phyloP scores from a whole-genome alignment of 2,113 vertebrate genomes.

The Himantopus leucocephalus region DNA sequence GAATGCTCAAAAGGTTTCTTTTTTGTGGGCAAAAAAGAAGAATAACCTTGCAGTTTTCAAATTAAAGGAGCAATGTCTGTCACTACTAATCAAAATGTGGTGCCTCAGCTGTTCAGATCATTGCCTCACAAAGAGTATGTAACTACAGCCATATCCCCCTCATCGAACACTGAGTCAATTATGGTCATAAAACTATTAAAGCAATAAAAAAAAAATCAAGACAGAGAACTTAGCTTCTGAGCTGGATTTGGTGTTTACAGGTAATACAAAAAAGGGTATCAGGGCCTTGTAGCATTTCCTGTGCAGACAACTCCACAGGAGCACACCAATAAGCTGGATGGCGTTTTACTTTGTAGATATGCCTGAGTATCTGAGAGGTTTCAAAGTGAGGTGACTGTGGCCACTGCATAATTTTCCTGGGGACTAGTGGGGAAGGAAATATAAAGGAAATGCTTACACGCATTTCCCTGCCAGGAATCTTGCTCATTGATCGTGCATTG shows the following conservation, averaged over 20 bases:
- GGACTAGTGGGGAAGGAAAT: not conserved
- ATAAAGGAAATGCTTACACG: not conserved
- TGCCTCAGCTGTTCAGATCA: conserved; percentile 5
- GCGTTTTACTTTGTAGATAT: not conserved
- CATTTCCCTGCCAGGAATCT: not conserved
- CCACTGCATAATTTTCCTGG: not conserved
- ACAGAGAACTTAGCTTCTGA: conserved; percentile 19
- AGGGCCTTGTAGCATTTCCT: not conserved
- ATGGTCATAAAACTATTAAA: not conserved
- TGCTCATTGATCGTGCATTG: not conserved
- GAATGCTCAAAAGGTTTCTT: not conserved
- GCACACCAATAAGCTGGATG: not conserved
- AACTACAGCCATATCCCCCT: not conserved
- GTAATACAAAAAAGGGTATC: not conserved
- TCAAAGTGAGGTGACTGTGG: not conserved
- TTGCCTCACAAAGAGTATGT: not conserved
- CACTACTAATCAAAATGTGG: not conserved
- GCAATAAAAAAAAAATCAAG: conserved; percentile 15
- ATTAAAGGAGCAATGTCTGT: not conserved
- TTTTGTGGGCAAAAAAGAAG: not conserved
- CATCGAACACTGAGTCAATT: conserved; percentile 41
- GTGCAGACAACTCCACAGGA: not conserved
- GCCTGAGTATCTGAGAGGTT: not conserved
- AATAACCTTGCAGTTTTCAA: not conserved
- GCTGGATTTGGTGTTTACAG: conserved; percentile 1